Evolutionary conservation across 35 echinoderm and acorn worm genomes (phyloP), one percentile per base, ranked within the genome.

Genomic region (Eucidaris tribuloides): DNA sequence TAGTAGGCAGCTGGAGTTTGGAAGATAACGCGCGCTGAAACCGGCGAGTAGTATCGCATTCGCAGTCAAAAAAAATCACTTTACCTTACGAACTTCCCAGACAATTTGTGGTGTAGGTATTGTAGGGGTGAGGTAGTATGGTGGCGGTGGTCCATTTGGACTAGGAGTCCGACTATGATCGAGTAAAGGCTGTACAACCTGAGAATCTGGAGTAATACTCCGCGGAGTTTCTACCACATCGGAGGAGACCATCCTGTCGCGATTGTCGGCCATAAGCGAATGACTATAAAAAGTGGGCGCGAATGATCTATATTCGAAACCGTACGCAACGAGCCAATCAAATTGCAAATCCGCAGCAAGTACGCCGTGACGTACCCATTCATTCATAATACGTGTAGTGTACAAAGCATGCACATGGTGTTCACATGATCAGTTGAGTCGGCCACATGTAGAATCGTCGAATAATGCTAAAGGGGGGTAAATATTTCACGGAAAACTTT

Each of bases 391-490:
- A 24, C 23, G 7, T n/a, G 11, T 18, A 22, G 24, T 1, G 41
- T 41, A 74, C 68, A 74, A 42, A 40, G 38, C 35, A 44, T 33
- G 68, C 68, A 42, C 68, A n/a, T 74, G 68, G 68, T 74, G 68
- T 74, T 74, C 68, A 74, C 68, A 74, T 74, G 68, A 74, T 74
- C 68, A 44, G 68, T n/a, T n/a, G n/a, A n/a, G n/a, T n/a, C n/a
- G n/a, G n/a, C n/a, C n/a, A n/a, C n/a, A n/a, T n/a, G n/a, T n/a
- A n/a, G n/a, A n/a, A n/a, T n/a, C n/a, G n/a, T n/a, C n/a, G n/a
- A n/a, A n/a, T n/a, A n/a, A n/a, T n/a, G n/a, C n/a, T n/a, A n/a
- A n/a, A n/a, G n/a, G n/a, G n/a, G n/a, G n/a, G n/a, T n/a, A n/a
- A n/a, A n/a, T n/a, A n/a, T n/a, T n/a, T n/a, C n/a, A n/a, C n/a